These are phyloP conservation scores for Andrena marginata DNA, from an alignment of 2,888 invertebrate species.

Conservation along the genomic window DNA sequence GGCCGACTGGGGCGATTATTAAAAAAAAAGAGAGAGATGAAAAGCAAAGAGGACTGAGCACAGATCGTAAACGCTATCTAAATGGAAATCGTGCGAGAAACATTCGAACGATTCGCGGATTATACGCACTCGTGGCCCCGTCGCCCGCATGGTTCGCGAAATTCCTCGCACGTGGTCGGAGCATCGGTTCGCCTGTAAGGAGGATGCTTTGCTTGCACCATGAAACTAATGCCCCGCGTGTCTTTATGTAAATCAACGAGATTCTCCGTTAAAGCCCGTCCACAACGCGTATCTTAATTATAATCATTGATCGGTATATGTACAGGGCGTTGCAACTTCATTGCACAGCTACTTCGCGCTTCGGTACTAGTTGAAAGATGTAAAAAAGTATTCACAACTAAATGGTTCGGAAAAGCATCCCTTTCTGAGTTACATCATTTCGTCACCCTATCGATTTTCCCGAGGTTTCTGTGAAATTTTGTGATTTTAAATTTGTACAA, in stretches of 20 bases:
- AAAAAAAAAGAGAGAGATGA: background rate
- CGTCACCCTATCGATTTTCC: too few species aligned
- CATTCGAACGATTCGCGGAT: conserved; percentile 30
- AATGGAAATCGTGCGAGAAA: conserved; percentile 55
- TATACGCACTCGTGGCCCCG: background rate
- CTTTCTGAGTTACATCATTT: too few species aligned
- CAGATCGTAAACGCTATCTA: conserved; percentile 28
- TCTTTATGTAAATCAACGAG: conserved; percentile 28
- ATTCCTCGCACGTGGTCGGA: conserved; percentile 36
- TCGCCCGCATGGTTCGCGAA: conserved; percentile 47
- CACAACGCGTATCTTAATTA: conserved; percentile 30
- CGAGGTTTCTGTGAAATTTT: too few species aligned
- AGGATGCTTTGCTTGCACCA: conserved; percentile 38
- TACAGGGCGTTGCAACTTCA: too few species aligned
- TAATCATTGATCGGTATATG: background rate
- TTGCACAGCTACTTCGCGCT: too few species aligned
- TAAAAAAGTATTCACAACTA: too few species aligned
- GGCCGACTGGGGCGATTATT: conserved; percentile 7
- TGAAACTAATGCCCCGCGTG: conserved; percentile 26
- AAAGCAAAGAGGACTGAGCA: conserved; percentile 2
- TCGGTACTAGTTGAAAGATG: too few species aligned
- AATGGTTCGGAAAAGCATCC: too few species aligned
- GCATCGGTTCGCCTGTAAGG: background rate
- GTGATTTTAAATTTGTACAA: too few species aligned
- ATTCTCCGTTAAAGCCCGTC: background rate